phyloP scores from a whole-genome alignment of 1,140 invertebrate genomes.

The Drosophila lini region DNA sequence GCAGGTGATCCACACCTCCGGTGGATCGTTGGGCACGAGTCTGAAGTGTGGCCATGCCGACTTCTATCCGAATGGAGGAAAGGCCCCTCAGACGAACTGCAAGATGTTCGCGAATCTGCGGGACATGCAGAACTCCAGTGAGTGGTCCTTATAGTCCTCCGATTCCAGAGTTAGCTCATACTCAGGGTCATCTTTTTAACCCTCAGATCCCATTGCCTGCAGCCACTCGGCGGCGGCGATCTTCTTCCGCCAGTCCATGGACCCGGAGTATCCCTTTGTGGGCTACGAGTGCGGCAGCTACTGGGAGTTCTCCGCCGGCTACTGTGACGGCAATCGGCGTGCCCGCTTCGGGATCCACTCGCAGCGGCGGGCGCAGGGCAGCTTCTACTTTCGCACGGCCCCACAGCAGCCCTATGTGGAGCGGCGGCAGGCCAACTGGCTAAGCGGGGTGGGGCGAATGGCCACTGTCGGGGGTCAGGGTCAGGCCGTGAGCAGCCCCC shows the following conservation, averaged over 20 bases:
- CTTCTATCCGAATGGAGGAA: conserved; percentile 94
- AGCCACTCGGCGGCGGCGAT: conserved; percentile 89
- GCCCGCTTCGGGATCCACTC: conserved; percentile 81
- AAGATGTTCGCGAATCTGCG: conserved; percentile 78
- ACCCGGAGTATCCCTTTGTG: conserved; percentile 85
- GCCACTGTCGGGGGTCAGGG: not conserved
- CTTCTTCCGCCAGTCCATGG: conserved; percentile 89
- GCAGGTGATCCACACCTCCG: conserved; percentile 96
- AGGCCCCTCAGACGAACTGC: conserved; percentile 92
- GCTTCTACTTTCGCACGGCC: conserved; percentile 71
- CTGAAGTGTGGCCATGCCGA: conserved; percentile 92
- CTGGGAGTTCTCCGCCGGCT: conserved; percentile 86
- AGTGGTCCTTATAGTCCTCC: not conserved
- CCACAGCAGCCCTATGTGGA: conserved; percentile 68
- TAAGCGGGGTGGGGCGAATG: conserved; percentile 29
- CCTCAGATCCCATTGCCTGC: conserved; percentile 87
- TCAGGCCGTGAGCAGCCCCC: not conserved
- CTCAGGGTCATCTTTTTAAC: not conserved
- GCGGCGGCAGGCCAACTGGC: conserved; percentile 28
- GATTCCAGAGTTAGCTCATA: not conserved
- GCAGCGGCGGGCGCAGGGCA: conserved; percentile 50
- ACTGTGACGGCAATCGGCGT: conserved; percentile 55
- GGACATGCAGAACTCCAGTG: conserved; percentile 75
- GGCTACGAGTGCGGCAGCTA: conserved; percentile 87
- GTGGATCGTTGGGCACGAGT: conserved; percentile 90